Conservation (phyloP, 2,113 vertebrate genomes). For the Dicerorhinus sumatrensis region DNA sequence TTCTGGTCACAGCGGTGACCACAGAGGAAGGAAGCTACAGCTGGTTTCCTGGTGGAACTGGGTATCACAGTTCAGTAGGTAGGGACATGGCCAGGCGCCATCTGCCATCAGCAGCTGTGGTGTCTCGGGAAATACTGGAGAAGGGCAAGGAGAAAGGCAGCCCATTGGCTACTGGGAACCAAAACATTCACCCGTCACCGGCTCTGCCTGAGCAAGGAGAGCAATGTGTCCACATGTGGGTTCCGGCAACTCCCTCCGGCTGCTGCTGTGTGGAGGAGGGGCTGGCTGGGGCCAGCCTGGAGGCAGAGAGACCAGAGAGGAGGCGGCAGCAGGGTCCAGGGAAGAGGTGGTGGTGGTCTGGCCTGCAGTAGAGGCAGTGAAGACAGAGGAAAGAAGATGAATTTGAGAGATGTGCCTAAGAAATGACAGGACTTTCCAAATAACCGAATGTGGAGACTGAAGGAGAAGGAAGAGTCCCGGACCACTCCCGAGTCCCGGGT, state of each 20-base stretch:
- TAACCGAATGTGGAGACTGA: neutral
- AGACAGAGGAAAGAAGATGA: neutral
- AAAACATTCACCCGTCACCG: neutral
- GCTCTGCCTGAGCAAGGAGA: neutral
- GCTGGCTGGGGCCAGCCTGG: no score
- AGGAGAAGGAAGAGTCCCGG: neutral
- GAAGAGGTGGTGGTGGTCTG: neutral
- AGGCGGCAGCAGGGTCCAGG: neutral
- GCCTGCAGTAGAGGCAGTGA: no score
- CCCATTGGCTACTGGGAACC: neutral
- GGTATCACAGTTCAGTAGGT: neutral
- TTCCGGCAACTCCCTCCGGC: neutral
- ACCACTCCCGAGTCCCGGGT: neutral
- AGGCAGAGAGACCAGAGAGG: neutral
- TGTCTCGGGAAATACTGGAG: neutral
- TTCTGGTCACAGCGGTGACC: neutral
- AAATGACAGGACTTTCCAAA: neutral
- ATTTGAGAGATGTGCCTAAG: neutral
- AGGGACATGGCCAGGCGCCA: neutral
- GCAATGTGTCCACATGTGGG: rapidly evolving
- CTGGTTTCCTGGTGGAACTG: neutral
- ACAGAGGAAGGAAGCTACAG: neutral
- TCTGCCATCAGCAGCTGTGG: neutral
- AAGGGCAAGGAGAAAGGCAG: neutral
- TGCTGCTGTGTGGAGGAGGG: neutral